Evolutionary conservation across 2,888 invertebrate genomes (phyloP), one percentile per base, ranked within the genome.

Genomic region (Teleogryllus oceanicus): DNA sequence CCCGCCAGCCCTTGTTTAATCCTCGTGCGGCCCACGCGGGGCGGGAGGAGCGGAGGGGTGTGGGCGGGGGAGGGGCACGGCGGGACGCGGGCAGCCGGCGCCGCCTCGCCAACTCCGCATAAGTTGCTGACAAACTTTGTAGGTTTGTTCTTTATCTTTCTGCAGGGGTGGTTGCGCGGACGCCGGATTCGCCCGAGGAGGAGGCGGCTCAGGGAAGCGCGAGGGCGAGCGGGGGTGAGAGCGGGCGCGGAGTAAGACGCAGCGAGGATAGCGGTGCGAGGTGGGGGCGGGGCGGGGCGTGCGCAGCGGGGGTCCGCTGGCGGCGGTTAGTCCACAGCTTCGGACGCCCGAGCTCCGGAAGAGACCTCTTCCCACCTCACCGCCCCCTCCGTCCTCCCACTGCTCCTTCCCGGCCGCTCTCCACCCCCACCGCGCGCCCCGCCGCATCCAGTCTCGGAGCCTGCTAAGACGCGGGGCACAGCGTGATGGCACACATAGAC

Each of bases 381-480:
- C 11, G 51, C 11, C 16, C 51, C 11, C 16, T 16, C 62, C 4
- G 5, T 5, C 62, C 10, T 3, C 3, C 62, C 62, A 62, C 10
- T 10, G 3, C 62, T 10, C 10, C 3, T 5, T 62, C 62, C 62
- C 3, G 13, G 13, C 18, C 62, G 4, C 62, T 37, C 62, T 62
- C 62, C 2, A 13, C 62, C 12, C 62, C 10, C 62, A 16, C 62
- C 62, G 62, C 62, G 18, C 51, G 77, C 10, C 1, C 77, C 50
- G 49, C 3, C 50, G 77, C 77, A 51, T 49, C 50, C 50, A 49
- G 77, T 77, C 51, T 18, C 50, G 8, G 51, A 77, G 21, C 51
- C 21, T 16, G 50, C 20, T 50, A 77, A 77, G 77, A 77, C 77
- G 77, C 49, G 49, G 77, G 77, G 77, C n/a, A 11, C 49, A 12